Conservation (phyloP, 2,113 vertebrate genomes). For the human (Homo sapiens) region GRCh38 chr4:27506001-27506500, state of each 20-base stretch:
- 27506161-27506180: background rate
- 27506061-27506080: background rate
- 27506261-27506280: background rate
- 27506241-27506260: background rate
- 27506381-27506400: background rate
- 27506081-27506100: background rate
- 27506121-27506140: background rate
- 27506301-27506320: background rate
- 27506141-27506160: background rate
- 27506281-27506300: background rate
- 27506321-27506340: too few species aligned
- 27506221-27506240: background rate
- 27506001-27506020: background rate
- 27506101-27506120: background rate
- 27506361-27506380: too few species aligned
- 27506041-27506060: background rate
- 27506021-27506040: background rate
- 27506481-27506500: background rate
- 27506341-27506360: too few species aligned
- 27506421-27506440: background rate
- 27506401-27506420: background rate
- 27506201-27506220: background rate
- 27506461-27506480: background rate
- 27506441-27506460: background rate
- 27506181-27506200: background rate